These are phyloP conservation scores for Branchinecta sandiegonensis DNA, from an alignment of 2,888 invertebrate genomes.

Conservation along the genomic window DNA sequence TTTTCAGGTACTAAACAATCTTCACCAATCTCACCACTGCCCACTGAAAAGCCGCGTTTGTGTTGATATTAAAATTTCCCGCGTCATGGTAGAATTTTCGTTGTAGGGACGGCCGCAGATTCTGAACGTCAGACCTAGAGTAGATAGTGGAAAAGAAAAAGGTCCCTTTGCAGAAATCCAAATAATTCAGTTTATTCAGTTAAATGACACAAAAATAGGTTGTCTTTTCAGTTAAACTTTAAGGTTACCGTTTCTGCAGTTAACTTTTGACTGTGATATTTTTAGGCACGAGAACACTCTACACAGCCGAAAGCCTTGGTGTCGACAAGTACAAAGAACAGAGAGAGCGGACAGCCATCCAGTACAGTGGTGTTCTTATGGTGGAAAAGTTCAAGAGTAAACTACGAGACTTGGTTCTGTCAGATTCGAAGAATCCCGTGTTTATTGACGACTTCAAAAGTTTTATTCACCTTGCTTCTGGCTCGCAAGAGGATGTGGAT, in stretches of 20 bases:
- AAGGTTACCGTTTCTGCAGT: not conserved
- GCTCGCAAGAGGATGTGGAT: constrained; percentile 44
- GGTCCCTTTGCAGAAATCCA: too few species aligned
- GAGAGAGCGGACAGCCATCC: constrained; percentile 42
- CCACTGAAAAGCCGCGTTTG: too few species aligned
- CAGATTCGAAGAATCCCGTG: constrained; percentile 46
- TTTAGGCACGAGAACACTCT: constrained; percentile 38
- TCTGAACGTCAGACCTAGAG: too few species aligned
- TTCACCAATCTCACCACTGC: too few species aligned
- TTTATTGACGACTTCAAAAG: constrained; percentile 74
- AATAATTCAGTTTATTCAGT: too few species aligned
- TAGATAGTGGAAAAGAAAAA: too few species aligned
- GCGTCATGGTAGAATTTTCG: too few species aligned
- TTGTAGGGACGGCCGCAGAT: too few species aligned
- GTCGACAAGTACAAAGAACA: constrained; percentile 44
- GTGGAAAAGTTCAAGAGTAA: constrained; percentile 51
- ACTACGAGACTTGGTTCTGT: constrained; percentile 48
- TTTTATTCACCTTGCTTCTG: constrained; percentile 54
- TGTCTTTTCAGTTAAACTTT: too few species aligned
- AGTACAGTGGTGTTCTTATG: constrained; percentile 42
- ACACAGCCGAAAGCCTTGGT: constrained; percentile 45
- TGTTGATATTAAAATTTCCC: too few species aligned
- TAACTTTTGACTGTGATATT: constrained; percentile 8
- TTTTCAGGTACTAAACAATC: too few species aligned
- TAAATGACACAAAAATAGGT: too few species aligned